A percentile compares a stretch with the other conserved stretches of the same genome.
phyloP scores from a whole-genome alignment of 1,140 invertebrate species.

The Drosophila nigrodunni region DNA sequence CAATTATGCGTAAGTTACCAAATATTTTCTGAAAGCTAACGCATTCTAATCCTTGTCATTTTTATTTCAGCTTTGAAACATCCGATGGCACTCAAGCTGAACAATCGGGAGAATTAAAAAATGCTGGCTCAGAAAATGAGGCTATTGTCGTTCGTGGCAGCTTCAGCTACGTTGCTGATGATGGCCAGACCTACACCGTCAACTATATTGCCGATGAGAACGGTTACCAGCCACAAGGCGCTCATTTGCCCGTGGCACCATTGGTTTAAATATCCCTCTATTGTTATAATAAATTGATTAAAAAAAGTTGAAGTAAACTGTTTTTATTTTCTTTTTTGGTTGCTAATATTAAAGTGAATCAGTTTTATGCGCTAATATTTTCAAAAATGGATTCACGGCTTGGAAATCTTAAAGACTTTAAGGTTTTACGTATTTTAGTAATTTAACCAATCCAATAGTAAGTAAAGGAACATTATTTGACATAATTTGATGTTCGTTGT shows the following conservation, averaged over 20 bases:
- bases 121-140: conserved; percentile 49
- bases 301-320: background rate
- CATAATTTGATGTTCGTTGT: background rate
- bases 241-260: conserved; percentile 86
- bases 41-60: background rate
- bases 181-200: conserved; percentile 88
- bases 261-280: conserved; percentile 19
- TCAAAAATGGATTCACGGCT: no score
- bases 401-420: no score
- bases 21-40: background rate
- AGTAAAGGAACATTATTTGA: background rate
- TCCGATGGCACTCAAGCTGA: conserved; percentile 26
- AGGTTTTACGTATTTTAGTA: no score
- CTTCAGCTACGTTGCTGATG: conserved; percentile 86
- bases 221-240: conserved; percentile 89
- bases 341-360: background rate
- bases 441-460: background rate
- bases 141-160: conserved; percentile 86
- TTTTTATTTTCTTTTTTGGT: background rate
- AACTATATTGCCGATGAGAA: conserved; percentile 91
- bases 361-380: background rate
- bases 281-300: conserved; percentile 27
- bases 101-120: conserved; percentile 38
- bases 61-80: conserved; percentile 34
- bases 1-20: conserved; percentile 83